Conservation (phyloP, 2,113 vertebrate species). For the Engystomops pustulosus region DNA sequence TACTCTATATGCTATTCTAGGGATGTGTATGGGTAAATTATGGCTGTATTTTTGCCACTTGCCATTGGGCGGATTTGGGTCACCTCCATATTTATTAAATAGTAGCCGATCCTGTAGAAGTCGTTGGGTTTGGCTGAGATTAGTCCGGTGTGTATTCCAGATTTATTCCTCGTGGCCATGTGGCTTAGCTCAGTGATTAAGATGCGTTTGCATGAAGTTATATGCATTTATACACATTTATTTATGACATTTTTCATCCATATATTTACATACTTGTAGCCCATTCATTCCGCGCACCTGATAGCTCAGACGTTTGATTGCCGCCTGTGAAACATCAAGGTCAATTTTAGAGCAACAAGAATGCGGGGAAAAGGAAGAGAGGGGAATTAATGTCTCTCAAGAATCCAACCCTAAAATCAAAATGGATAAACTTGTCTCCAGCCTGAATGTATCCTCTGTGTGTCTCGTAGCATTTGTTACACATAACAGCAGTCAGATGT, state of each 20-base stretch:
- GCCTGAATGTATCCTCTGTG: conserved; percentile 62
- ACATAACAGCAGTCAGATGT: conserved; percentile 37
- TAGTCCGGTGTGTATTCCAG: too few species aligned
- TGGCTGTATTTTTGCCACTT: too few species aligned
- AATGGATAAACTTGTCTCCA: conserved; percentile 64
- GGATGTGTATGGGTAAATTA: too few species aligned
- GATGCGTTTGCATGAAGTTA: not conserved
- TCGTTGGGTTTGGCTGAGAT: too few species aligned
- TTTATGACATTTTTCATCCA: not conserved
- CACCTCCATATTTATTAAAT: too few species aligned
- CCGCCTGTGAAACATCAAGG: conserved; percentile 68
- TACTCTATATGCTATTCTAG: too few species aligned
- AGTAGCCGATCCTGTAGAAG: too few species aligned
- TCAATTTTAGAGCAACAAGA: conserved; percentile 69
- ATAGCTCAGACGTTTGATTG: conserved; percentile 67
- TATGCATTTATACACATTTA: conserved; percentile 62
- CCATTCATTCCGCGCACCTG: conserved; percentile 65
- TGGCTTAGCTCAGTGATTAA: not conserved
- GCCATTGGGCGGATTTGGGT: too few species aligned
- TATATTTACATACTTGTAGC: conserved; percentile 2
- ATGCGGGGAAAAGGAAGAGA: conserved; percentile 64
- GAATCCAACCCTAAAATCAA: conserved; percentile 65
- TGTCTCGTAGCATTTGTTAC: conserved; percentile 61
- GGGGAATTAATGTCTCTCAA: conserved; percentile 70
- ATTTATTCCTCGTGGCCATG: not conserved